phyloP scores from a whole-genome alignment of 1,140 invertebrate species.

The Cotesia glomerata region DNA sequence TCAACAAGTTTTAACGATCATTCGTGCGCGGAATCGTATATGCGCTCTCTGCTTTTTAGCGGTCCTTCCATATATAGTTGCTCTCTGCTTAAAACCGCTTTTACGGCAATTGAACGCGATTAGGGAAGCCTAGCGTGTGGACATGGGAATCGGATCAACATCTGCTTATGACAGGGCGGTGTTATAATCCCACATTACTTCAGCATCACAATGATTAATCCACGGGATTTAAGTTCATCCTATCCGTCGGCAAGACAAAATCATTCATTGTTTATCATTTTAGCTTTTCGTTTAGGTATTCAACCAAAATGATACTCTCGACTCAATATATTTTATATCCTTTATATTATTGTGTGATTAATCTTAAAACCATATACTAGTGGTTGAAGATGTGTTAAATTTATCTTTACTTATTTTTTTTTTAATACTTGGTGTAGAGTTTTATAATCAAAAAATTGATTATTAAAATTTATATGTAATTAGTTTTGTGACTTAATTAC shows the following conservation, averaged over 20 bases:
- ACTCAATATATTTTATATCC: no score
- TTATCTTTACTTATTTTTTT: no score
- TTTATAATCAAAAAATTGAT: no score
- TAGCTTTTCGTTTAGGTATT: background rate
- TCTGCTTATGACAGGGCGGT: slow-evolving; percentile 58
- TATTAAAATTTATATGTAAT: no score
- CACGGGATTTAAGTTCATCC: slow-evolving; percentile 30
- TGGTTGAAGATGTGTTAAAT: no score
- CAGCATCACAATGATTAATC: slow-evolving; percentile 28
- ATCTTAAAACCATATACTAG: no score
- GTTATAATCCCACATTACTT: slow-evolving; percentile 54
- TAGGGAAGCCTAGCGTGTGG: slow-evolving; percentile 42
- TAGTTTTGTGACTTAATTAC: no score
- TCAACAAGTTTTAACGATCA: slow-evolving; percentile 21
- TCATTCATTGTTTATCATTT: background rate
- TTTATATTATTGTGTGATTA: no score
- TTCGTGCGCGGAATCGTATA: background rate
- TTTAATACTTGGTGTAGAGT: no score
- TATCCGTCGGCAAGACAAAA: background rate
- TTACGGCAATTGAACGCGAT: slow-evolving; percentile 60
- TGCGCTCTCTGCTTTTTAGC: background rate
- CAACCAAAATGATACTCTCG: no score
- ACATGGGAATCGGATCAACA: slow-evolving; percentile 51
- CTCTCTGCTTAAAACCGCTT: slow-evolving; percentile 46
- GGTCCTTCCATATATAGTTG: background rate